Evolutionary conservation across 2,888 invertebrate genomes (phyloP), one percentile per base, ranked within the genome.

Genomic region (Ephialtes manifestator): DNA sequence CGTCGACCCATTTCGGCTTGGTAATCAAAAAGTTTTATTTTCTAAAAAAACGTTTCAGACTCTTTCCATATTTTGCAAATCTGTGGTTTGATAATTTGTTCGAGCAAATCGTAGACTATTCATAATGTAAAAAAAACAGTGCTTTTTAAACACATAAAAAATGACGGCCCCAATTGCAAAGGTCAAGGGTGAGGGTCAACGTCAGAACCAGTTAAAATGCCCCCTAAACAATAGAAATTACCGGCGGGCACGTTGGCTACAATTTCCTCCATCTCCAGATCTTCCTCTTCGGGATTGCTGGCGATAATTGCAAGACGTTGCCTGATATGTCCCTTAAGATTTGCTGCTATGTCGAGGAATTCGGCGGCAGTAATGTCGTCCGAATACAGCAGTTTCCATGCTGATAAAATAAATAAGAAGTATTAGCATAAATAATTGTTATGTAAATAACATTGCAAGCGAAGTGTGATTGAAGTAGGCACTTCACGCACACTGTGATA

Each of bases 311-410:
- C 4, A 10, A 72, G 39, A 13, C 18, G 35, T 58, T 55, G 35
- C 0, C 51, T 11, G 2, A 72, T 15, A 13, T 58, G 55, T 0
- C 43, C 58, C 39, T 72, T 72, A 35, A 72, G 39, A 10, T 1
- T 11, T 15, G 72, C 58, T 2, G 72, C 43, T 18, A 39, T 55
- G 43, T 58, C 8, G 4, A 72, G 7, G n/a, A 72, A 58, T 58
- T 72, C 72, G 4, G 11, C 55, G 4, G 58, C 13, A n/a, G 58
- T 72, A 1, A 72, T 15, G 4, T 10, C 43, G 15, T 20, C 72
- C 4, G 24, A 10, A 11, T 46, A 13, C 55, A 72, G 24, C 43
- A 55, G 18, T 13, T 58, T 51, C 58, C 72, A 72, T 24, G 72
- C 72, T 58, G 53, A 58, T 46, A 13, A 72, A 39, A 43, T 43